Evolutionary conservation across 2,113 vertebrate species (phyloP), one percentile per base, ranked within the genome.

Genomic region (Stigmatopora argus): DNA sequence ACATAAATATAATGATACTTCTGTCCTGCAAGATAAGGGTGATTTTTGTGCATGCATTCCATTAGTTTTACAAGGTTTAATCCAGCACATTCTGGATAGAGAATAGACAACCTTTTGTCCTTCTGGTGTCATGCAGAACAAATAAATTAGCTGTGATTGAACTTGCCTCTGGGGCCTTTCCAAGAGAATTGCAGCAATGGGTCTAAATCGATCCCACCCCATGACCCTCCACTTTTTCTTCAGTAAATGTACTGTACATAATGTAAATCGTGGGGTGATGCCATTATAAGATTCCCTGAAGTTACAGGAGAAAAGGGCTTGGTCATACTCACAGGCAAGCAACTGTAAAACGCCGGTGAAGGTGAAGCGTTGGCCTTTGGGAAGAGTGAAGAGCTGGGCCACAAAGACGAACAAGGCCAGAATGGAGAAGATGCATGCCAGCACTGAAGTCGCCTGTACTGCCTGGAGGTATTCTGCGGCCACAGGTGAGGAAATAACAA

Each of bases 281-380:
- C 12, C 19, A 65, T 57, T 74, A 75, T 69, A 17, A 56, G 23
- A 13, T 56, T 56, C 23, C 65, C 71, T 38, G 3, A 47, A 60
- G 69, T 80, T 71, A 89, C 11, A 26, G 18, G 8, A 52, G 18
- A n/a, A 56, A 23, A 7, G 0, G 2, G 23, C 26, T 56, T 31
- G 26, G 26, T 31, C 14, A 26, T 12, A 64, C 91, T 89, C 83
- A 91, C 96, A 97, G 86, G 94, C 92, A 68, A 97, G 76, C 73
- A 98, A 87, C 91, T 94, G 94, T 69, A 94, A 74, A 31, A 92
- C 90, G 52, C 96, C 97, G 0, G 95, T 93, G 76, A 96, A 85
- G 84, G 93, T 96, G 90, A 99, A 99, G 35, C 95, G 91, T 78
- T 95, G 92, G 80, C 95, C 95, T 74, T 98, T 98, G 66, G 93